Evolutionary conservation across 2,797 vertebrate genomes (phyloP), one percentile per base, ranked within the genome.

Genomic region (Hozukius guyotensis): DNA sequence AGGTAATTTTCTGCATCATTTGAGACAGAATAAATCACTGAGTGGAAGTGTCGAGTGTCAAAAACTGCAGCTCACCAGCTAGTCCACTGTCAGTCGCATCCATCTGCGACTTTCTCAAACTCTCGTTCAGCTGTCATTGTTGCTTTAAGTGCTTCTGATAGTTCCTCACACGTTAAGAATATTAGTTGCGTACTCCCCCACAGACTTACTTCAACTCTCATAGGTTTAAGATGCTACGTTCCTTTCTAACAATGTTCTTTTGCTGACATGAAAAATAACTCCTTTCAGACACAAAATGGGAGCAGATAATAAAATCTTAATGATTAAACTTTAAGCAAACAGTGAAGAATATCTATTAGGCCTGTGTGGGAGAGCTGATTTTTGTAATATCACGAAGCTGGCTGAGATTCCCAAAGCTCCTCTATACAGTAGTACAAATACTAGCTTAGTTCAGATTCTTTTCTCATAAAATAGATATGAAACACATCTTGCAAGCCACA

Each of bases 1-100:
- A 88, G 89, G 90, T 87, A 80, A 91, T 93, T 93, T 94, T 92
- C 91, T 90, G 91, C 93, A 92, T 88, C 86, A 87, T 89, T 92
- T 94, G 87, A 88, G 80, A 78, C 65, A 25, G 80, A 90, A 87
- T 78, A 87, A 86, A 88, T 90, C 85, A 83, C 63, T 29, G 63
- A 80, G 61, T 77, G 65, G 75, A 85, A 81, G 72, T 81, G 78
- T 80, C 6, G 53, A 77, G 76, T 75, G 67, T 78, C 71, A 80
- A 78, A 53, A 84, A 62, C 83, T 11, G 27, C 77, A 69, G 61
- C 68, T 82, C 63, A 38, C 53, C 31, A 62, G 9, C 16, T 59
- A 20, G 49, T n/a, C 49, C 9, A 27, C 72, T 20, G 61, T 78
- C 57, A 25, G 13, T 16, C 59, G 62, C 83, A 55, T 77, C 75